phyloP scores from a whole-genome alignment of 92 coral and sea anemone genomes.

The Galaxea fascicularis region DNA sequence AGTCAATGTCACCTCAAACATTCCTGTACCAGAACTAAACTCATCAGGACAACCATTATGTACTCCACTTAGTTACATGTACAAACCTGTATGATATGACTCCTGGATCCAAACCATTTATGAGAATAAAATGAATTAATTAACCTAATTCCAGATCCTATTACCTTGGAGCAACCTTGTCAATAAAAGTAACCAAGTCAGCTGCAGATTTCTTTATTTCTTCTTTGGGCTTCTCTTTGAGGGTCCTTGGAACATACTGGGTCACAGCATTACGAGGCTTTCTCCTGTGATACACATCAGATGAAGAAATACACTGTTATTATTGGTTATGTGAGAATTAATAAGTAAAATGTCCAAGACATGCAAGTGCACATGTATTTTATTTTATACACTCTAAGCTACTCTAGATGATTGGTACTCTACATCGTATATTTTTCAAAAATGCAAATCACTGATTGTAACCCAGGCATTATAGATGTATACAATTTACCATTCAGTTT shows the following conservation, averaged over 20 bases:
- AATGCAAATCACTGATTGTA: no score
- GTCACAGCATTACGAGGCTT: conserved; percentile 96
- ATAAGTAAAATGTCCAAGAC: background rate
- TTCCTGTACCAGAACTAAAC: no score
- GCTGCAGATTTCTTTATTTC: conserved; percentile 53
- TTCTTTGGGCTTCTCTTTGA: conserved; percentile 73
- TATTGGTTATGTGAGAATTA: background rate
- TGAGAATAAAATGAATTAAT: no score
- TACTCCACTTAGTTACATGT: no score
- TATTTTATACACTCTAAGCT: no score
- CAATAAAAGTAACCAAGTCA: conserved; percentile 71
- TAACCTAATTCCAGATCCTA: background rate
- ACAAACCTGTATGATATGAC: no score
- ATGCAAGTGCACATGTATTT: no score
- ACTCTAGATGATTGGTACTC: no score
- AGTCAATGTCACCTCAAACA: no score
- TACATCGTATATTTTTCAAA: no score
- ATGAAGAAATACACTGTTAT: background rate
- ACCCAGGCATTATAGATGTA: background rate
- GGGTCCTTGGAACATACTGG: conserved; percentile 86
- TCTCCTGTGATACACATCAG: conserved; percentile 59
- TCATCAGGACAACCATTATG: no score
- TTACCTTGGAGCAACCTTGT: conserved; percentile 94
- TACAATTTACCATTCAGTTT: conserved; percentile 85
- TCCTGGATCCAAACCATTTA: no score